Conservation (phyloP, 2,797 vertebrate species). For the Oreonectes daqikongensis region DNA sequence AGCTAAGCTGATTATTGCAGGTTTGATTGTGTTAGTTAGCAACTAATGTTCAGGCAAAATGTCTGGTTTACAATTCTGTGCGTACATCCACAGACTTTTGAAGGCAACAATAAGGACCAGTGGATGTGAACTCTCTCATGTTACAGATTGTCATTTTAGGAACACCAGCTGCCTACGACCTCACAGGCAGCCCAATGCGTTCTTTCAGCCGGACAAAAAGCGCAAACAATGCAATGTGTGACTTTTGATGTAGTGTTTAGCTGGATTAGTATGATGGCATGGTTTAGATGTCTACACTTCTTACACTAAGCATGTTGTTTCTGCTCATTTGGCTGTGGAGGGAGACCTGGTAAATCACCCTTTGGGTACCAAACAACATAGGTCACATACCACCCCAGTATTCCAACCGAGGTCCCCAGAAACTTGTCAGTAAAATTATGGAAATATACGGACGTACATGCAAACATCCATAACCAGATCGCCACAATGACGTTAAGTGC, state of each 20-base stretch:
- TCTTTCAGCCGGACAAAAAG: conserved; percentile 57
- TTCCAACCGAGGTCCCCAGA: conserved; percentile 81
- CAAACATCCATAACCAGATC: conserved; percentile 93
- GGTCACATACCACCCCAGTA: conserved; percentile 85
- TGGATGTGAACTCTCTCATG: conserved; percentile 53
- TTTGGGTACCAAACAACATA: conserved; percentile 89
- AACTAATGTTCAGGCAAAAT: conserved; percentile 3
- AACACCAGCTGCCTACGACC: conserved; percentile 65
- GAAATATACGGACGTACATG: conserved; percentile 91
- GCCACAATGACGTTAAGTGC: conserved; percentile 79
- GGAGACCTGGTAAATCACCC: conserved; percentile 86
- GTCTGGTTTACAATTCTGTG: not conserved
- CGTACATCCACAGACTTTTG: conserved; percentile 1
- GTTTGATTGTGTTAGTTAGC: not conserved
- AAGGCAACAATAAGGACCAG: conserved; percentile 44
- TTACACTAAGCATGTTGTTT: conserved; percentile 65
- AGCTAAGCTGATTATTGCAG: not conserved
- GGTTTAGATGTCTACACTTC: not conserved
- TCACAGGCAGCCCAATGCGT: conserved; percentile 34
- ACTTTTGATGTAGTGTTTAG: not conserved
- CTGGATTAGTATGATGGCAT: too few relatives aligned
- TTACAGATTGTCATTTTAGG: conserved; percentile 67
- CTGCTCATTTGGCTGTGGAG: conserved; percentile 68
- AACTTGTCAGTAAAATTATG: conserved; percentile 86
- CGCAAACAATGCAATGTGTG: not conserved